Conservation (phyloP, 2,113 vertebrate species). For the Prunella himalayana region DNA sequence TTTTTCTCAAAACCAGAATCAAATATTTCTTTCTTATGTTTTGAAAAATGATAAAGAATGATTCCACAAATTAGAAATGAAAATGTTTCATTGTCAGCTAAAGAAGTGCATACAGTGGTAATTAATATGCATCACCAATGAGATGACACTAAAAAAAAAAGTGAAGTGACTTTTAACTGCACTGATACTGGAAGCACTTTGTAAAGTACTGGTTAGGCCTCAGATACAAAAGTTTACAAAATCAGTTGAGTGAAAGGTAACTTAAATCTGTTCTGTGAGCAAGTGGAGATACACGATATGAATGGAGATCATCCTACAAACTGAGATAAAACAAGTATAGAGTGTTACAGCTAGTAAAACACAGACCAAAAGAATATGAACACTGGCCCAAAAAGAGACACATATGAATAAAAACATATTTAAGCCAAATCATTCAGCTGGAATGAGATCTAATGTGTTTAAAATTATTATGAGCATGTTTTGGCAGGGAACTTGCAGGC, state of each 20-base stretch:
- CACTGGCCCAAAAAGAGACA: neutral
- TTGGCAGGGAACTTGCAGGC: neutral
- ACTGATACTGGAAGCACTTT: neutral
- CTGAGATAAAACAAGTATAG: neutral
- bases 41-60: neutral
- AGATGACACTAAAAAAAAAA: neutral
- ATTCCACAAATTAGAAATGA: neutral
- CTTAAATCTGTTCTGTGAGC: fast-evolving
- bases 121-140: neutral
- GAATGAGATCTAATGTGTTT: neutral
- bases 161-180: neutral
- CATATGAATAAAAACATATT: neutral
- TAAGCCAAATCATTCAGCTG: neutral
- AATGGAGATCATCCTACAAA: neutral
- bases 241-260: neutral
- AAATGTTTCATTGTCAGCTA: neutral
- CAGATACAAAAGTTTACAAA: neutral
- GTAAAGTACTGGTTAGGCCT: neutral
- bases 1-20: neutral
- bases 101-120: neutral
- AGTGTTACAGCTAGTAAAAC: neutral
- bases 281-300: neutral
- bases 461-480: neutral
- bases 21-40: neutral
- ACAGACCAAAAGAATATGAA: neutral